phyloP scores from a whole-genome alignment of 2,113 vertebrate species.

The Notothenia rossii region DNA sequence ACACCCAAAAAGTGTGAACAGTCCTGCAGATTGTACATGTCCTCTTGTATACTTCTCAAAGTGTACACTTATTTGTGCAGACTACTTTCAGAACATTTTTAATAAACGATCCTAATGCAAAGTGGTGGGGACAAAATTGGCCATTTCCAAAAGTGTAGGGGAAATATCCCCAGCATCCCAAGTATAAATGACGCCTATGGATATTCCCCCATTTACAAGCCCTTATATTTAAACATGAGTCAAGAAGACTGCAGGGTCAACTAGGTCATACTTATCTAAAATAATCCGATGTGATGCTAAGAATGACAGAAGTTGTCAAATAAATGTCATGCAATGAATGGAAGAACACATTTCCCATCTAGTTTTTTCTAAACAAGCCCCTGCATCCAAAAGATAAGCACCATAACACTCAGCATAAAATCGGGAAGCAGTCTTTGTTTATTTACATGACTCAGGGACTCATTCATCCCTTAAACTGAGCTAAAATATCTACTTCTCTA shows the following conservation, averaged over 20 bases:
- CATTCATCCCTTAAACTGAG: not conserved
- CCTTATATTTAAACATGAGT: slow-evolving; percentile 2
- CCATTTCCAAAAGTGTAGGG: too few species aligned
- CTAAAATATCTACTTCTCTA: not conserved
- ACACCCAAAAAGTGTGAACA: too few species aligned
- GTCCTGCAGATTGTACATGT: too few species aligned
- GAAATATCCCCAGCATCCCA: too few species aligned
- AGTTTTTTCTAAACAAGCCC: not conserved
- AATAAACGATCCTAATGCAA: too few species aligned
- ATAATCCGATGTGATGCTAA: not conserved
- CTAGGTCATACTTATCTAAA: not conserved
- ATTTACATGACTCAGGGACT: not conserved
- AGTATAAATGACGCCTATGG: too few species aligned
- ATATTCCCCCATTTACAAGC: not conserved
- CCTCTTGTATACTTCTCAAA: too few species aligned
- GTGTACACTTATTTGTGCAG: too few species aligned
- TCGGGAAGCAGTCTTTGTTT: not conserved
- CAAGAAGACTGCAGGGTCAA: slow-evolving; percentile 13
- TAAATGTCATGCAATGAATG: not conserved
- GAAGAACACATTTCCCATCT: not conserved
- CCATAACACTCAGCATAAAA: not conserved
- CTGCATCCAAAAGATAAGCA: not conserved
- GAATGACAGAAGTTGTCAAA: not conserved
- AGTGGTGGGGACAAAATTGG: too few species aligned
- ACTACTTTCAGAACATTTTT: too few species aligned